Evolutionary conservation across 92 coral and sea anemone genomes (phyloP), one percentile per base, ranked within the genome.

Genomic region (Epizoanthus scotinus): DNA sequence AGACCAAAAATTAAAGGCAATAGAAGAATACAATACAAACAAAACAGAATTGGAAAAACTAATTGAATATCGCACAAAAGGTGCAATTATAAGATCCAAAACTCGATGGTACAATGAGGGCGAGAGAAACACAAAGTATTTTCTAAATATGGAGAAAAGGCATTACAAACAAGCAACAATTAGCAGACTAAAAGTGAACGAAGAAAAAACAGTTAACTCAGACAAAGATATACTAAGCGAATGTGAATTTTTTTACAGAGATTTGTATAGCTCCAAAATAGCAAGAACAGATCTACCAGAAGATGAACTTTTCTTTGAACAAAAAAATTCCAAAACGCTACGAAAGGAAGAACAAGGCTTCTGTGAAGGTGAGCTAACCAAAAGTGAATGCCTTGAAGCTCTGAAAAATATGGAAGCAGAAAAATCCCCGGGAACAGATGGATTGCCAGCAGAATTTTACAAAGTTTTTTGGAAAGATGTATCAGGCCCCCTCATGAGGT

Each of bases 401-500:
- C 31, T 65, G 7, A 34, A 78, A 60, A 47, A 34, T 29, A 62
- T 63, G 73, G 83, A 66, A 66, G 20, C 69, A 61, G 66, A 78
- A 15, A 78, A 78, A 60, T 63, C 50, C 3, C 73, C 83, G 28
- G 42, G 70, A 56, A 53, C 56, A 12, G 70, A 77, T 47, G 70
- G 70, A 22, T 54, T 77, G 6, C 70, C 82, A 22, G 31, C 63
- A 25, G 79, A 73, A 54, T 73, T 73, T 38, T 73, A 55, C 44
- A 53, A 20, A 53, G 68, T 26, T 6, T 31, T 78, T 25, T 78
- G 56, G 70, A 61, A 78, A 40, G 83, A 78, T 62, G 25, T 63
- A 58, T 47, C 29, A 0, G 75, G 65, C 36, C 55, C 53, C 50
- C 75, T 66, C 50, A n/a, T 53, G 50, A 66, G 50, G 15, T 70